A percentile compares a stretch with the other conserved stretches of the same genome.
Evolutionary conservation across 2,113 vertebrate genomes (phyloP).

Genomic region (Spea multiplicata): DNA sequence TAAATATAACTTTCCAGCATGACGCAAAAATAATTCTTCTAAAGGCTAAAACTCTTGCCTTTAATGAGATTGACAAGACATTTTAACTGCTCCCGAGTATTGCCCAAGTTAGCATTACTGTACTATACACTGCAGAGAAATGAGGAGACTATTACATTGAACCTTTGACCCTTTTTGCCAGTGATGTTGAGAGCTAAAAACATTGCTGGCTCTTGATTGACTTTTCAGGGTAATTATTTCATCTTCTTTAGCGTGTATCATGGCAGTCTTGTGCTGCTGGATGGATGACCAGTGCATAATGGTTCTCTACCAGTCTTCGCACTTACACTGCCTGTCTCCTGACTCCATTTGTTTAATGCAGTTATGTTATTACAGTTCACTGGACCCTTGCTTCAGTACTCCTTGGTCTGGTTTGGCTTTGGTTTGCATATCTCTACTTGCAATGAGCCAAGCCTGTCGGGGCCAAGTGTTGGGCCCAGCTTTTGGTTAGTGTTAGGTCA

Average conservation of each 20-base stretch:
- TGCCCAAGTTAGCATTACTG: not conserved
- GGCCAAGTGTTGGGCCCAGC: too few relatives aligned
- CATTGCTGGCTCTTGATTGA: constrained; percentile 28
- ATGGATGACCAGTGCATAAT: not conserved
- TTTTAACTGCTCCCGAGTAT: constrained; percentile 6
- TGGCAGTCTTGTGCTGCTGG: not conserved
- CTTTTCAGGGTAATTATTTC: constrained; percentile 25
- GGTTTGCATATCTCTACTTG: too few relatives aligned
- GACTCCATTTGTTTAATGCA: too few relatives aligned
- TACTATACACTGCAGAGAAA: not conserved
- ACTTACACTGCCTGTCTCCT: too few relatives aligned
- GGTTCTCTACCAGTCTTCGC: not conserved
- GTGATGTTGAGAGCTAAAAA: constrained; percentile 22
- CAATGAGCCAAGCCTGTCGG: too few relatives aligned
- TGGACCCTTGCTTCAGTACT: too few relatives aligned
- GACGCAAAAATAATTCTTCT: constrained; percentile 47
- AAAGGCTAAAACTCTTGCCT: constrained; percentile 42
- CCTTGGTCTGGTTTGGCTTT: too few relatives aligned
- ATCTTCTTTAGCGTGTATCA: not conserved
- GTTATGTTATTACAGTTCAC: too few relatives aligned
- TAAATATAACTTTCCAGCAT: constrained; percentile 46
- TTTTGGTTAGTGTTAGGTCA: too few relatives aligned
- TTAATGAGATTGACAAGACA: constrained; percentile 41
- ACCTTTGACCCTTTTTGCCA: constrained; percentile 12
- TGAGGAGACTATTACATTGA: constrained; percentile 16